phyloP scores from a whole-genome alignment of 2,113 vertebrate genomes.

The Laticauda laticaudata region DNA sequence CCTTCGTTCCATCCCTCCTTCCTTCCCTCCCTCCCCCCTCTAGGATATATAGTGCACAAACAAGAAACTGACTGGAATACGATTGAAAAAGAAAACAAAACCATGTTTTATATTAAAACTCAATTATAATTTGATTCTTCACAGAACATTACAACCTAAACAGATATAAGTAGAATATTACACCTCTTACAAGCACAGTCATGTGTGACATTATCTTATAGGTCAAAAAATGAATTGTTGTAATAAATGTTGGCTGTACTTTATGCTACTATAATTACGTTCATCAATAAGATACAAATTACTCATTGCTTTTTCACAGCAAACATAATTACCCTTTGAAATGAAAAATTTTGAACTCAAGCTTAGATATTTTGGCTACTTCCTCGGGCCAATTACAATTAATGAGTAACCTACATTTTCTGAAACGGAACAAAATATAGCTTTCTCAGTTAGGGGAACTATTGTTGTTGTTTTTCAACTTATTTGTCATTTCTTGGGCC shows the following conservation, averaged over 20 bases:
- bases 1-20: not conserved
- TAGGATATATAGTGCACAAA: not conserved
- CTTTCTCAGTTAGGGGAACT: no score
- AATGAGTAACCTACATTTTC: not conserved
- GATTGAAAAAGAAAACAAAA: not conserved
- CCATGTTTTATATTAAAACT: not conserved
- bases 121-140: not conserved
- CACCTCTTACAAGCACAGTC: not conserved
- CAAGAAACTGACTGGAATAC: not conserved
- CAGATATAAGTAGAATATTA: not conserved
- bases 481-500: not conserved
- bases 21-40: not conserved
- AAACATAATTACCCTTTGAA: not conserved
- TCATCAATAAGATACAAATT: not conserved
- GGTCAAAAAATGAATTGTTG: not conserved
- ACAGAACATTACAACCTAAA: not conserved
- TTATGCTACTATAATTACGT: not conserved
- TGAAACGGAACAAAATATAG: not conserved
- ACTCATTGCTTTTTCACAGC: not conserved
- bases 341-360: not conserved
- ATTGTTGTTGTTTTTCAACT: not conserved
- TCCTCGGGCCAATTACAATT: not conserved
- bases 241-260: not conserved
- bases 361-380: not conserved
- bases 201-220: not conserved